These are phyloP conservation scores for Catharus bicknelli DNA, from an alignment of 2,113 vertebrate genomes.

Conservation along the genomic window DNA sequence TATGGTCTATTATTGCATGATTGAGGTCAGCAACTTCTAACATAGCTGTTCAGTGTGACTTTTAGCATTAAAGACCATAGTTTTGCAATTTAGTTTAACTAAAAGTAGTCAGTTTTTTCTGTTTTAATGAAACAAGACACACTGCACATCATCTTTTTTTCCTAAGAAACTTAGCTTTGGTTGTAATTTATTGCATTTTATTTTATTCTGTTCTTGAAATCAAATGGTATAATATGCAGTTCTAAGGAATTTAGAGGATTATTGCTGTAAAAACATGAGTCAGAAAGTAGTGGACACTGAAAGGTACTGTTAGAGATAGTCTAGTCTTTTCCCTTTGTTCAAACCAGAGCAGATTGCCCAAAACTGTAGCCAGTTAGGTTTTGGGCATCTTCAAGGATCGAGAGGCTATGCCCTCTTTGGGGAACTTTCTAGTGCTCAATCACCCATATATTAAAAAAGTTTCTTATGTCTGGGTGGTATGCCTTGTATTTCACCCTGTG, in stretches of 20 bases:
- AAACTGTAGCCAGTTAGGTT: not conserved
- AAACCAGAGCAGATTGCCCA: not conserved
- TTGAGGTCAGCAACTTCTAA: not conserved
- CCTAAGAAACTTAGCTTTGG: not conserved
- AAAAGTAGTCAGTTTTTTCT: not conserved
- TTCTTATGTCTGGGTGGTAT: not conserved
- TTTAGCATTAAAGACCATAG: not conserved
- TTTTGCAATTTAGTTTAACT: not conserved
- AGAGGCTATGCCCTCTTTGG: not conserved
- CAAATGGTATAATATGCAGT: not conserved
- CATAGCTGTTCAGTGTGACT: not conserved
- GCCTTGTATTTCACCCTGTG: not conserved
- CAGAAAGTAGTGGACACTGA: not conserved
- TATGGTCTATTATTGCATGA: not conserved
- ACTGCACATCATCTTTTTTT: not conserved
- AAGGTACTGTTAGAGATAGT: not conserved
- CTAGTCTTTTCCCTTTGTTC: not conserved
- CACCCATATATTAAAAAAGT: not conserved
- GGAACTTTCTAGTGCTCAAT: not conserved
- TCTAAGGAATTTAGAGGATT: not conserved
- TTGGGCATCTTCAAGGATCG: not conserved
- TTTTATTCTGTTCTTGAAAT: not conserved
- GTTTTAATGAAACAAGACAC: not conserved
- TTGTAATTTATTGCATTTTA: not conserved
- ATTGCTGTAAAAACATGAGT: not conserved